These are phyloP conservation scores for Albula goreensis DNA, from an alignment of 2,113 vertebrate genomes.

Conservation along the genomic window DNA sequence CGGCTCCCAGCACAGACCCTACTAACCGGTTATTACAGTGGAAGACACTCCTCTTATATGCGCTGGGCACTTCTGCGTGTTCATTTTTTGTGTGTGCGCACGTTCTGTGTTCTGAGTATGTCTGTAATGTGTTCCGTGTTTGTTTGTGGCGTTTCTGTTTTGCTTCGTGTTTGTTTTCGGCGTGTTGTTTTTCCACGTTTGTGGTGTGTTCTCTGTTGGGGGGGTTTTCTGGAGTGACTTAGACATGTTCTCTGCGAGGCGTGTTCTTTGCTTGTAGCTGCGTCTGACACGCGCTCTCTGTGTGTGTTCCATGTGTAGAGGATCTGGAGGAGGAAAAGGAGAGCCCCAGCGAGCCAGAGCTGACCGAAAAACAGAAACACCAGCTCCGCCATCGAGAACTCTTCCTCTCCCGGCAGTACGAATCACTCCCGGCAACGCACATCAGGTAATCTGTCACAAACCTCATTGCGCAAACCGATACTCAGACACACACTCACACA, in stretches of 20 bases:
- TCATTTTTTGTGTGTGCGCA: background rate
- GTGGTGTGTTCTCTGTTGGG: background rate
- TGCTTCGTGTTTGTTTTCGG: background rate
- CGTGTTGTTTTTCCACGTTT: background rate
- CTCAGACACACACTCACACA: background rate
- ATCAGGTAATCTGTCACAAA: slow-evolving; percentile 78
- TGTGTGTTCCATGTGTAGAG: slow-evolving; percentile 71
- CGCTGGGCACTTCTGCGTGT: background rate
- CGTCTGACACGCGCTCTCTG: slow-evolving; percentile 40
- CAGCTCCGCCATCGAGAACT: slow-evolving; percentile 95
- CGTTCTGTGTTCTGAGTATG: background rate
- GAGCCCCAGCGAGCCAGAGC: slow-evolving; percentile 81
- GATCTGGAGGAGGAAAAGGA: slow-evolving; percentile 96
- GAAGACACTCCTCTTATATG: background rate
- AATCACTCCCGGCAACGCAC: slow-evolving; percentile 91
- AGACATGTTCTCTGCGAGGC: background rate
- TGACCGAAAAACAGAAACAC: slow-evolving; percentile 96
- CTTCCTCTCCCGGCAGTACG: slow-evolving; percentile 93
- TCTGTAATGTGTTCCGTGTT: background rate
- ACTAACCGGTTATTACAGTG: background rate
- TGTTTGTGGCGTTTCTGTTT: background rate
- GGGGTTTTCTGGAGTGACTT: background rate
- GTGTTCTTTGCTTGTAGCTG: background rate
- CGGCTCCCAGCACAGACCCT: background rate
- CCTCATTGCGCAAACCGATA: background rate